These are phyloP conservation scores for Ptychodera flava DNA, from an alignment of 35 echinoderm and acorn worm species.

Conservation along the genomic window DNA sequence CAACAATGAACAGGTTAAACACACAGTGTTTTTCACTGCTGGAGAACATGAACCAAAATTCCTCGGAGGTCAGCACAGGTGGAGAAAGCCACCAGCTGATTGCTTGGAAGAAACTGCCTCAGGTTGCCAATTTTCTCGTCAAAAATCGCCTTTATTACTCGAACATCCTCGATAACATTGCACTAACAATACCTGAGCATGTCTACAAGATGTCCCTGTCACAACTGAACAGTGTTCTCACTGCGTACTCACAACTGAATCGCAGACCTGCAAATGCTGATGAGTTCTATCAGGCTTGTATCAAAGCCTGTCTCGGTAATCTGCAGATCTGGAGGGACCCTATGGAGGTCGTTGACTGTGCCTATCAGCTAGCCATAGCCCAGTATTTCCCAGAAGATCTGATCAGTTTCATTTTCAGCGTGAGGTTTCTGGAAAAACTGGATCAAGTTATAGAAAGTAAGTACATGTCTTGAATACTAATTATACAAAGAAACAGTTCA, in stretches of 20 bases:
- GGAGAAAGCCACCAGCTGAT: background rate
- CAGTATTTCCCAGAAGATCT: background rate
- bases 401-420: background rate
- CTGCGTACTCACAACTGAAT: background rate
- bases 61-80: background rate
- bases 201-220: background rate
- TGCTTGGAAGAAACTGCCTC: background rate
- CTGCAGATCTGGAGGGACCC: background rate
- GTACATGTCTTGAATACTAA: background rate
- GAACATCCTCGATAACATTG: background rate
- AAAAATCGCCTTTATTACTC: background rate
- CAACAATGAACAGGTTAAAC: background rate
- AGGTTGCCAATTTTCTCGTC: background rate
- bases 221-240: background rate
- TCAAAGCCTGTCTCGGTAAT: background rate
- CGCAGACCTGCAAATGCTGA: background rate
- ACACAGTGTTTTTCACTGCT: background rate
- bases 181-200: background rate
- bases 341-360: background rate
- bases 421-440: background rate
- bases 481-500: background rate
- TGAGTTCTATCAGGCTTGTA: background rate
- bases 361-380: background rate
- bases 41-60: background rate
- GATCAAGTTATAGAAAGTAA: background rate